phyloP scores from a whole-genome alignment of 2,888 invertebrate species.

The Pristionchus arcanus region DNA sequence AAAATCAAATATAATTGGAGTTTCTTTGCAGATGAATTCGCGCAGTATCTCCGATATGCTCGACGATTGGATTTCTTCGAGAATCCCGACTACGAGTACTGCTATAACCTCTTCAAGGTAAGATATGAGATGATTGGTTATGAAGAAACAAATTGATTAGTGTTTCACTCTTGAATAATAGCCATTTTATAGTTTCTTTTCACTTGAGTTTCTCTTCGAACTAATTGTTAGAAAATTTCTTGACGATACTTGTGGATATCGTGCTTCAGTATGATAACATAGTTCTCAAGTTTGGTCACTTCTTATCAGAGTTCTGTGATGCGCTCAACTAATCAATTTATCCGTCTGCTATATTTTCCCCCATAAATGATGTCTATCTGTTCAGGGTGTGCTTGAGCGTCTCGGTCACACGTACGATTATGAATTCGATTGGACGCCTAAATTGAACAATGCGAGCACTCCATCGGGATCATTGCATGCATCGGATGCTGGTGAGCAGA shows the following conservation, averaged over 20 bases:
- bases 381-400: conserved; percentile 72
- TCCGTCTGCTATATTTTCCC: not conserved
- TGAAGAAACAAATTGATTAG: too few relatives aligned
- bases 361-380: not conserved
- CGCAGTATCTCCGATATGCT: conserved; percentile 97
- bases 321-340: too few relatives aligned
- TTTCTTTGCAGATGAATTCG: conserved; percentile 94
- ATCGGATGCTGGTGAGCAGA: conserved; percentile 64
- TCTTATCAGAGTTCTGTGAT: too few relatives aligned
- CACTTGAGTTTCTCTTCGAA: too few relatives aligned
- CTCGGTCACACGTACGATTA: conserved; percentile 77
- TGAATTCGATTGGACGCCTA: conserved; percentile 79
- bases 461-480: conserved; percentile 78
- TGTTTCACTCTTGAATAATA: too few relatives aligned
- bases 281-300: too few relatives aligned
- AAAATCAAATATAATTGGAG: not conserved
- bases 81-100: conserved; percentile 98
- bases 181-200: too few relatives aligned
- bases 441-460: conserved; percentile 78
- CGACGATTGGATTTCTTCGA: conserved; percentile 98
- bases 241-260: too few relatives aligned
- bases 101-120: conserved; percentile 78
- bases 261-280: too few relatives aligned
- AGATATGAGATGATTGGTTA: too few relatives aligned
- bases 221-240: too few relatives aligned